These are phyloP conservation scores for Morelia viridis DNA, from an alignment of 2,797 vertebrate genomes.

Conservation along the genomic window DNA sequence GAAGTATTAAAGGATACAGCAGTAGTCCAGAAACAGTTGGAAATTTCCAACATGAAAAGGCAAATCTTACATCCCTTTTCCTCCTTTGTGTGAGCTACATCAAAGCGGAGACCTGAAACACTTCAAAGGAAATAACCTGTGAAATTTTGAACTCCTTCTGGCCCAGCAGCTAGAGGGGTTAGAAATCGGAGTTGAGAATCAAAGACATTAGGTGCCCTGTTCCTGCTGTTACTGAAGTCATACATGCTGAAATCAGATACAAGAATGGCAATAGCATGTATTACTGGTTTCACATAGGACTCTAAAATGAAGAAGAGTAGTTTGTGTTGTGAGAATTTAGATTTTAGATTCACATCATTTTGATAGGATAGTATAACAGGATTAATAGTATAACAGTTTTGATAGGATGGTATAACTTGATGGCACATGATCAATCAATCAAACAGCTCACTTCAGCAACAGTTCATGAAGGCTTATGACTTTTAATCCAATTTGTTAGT, in stretches of 20 bases:
- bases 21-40: background rate
- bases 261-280: background rate
- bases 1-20: background rate
- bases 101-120: background rate
- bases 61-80: background rate
- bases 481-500: background rate
- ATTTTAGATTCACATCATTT: background rate
- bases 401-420: background rate
- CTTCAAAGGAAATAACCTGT: constrained; percentile 13
- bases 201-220: background rate
- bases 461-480: background rate
- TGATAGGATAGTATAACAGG: too few relatives aligned
- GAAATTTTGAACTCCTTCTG: background rate
- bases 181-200: too few relatives aligned
- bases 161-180: background rate
- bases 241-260: background rate
- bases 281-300: background rate
- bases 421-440: background rate
- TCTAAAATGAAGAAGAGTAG: background rate
- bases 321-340: background rate
- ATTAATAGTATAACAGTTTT: too few relatives aligned
- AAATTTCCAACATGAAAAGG: background rate
- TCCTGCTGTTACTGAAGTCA: background rate
- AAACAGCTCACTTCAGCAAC: background rate
- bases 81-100: background rate